These are phyloP conservation scores for Camponotus fellah DNA, from an alignment of 2,888 invertebrate species.

Conservation along the genomic window DNA sequence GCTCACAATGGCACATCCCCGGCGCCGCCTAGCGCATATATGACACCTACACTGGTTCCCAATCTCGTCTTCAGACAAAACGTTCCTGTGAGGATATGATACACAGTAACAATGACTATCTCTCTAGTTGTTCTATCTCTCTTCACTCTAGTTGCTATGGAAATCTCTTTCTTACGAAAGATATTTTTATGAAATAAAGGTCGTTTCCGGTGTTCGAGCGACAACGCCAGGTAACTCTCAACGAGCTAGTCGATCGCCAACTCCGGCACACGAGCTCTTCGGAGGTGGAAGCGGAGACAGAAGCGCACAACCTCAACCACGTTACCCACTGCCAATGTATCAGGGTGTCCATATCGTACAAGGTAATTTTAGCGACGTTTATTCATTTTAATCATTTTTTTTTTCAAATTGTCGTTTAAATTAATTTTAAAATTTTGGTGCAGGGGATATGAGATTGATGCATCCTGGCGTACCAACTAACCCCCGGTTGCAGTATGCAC, in stretches of 20 bases:
- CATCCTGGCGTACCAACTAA: slow-evolving; percentile 83
- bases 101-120: background rate
- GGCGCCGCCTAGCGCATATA: slow-evolving; percentile 81
- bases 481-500: slow-evolving; percentile 82
- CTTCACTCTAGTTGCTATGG: background rate
- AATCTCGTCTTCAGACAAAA: slow-evolving; percentile 84
- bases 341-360: slow-evolving; percentile 85
- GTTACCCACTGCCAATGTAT: slow-evolving; percentile 85
- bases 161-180: background rate
- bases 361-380: slow-evolving; percentile 72
- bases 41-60: slow-evolving; percentile 82
- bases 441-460: slow-evolving; percentile 83
- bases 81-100: slow-evolving; percentile 79
- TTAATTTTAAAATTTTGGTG: background rate
- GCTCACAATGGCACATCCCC: slow-evolving; percentile 80
- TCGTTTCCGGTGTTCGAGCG: slow-evolving; percentile 81
- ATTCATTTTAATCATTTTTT: background rate
- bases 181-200: slow-evolving; percentile 61
- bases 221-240: slow-evolving; percentile 84
- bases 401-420: no score
- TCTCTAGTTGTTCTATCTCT: background rate
- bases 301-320: slow-evolving; percentile 83
- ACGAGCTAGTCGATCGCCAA: slow-evolving; percentile 83
- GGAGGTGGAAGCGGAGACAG: slow-evolving; percentile 82
- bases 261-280: slow-evolving; percentile 83